These are phyloP conservation scores for Temnothorax longispinosus DNA, from an alignment of 1,140 invertebrate genomes.

Conservation along the genomic window DNA sequence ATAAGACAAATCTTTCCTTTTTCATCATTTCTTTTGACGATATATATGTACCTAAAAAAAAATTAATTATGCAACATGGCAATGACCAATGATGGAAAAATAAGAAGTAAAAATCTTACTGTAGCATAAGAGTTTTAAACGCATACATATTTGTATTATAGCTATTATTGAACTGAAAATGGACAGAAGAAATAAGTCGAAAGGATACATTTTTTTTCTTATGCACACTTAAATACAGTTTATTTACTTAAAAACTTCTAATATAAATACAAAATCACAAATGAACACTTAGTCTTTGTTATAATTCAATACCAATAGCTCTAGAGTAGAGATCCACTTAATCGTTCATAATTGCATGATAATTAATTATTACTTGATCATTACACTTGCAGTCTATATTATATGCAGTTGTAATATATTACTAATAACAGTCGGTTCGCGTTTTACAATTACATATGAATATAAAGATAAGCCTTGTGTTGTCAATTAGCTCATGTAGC, in stretches of 20 bases:
- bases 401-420: constrained; percentile 80
- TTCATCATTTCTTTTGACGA: neutral
- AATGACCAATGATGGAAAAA: neutral
- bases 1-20: constrained; percentile 5
- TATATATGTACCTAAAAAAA: neutral
- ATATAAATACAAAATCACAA: constrained; percentile 87
- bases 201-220: constrained; percentile 50
- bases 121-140: constrained; percentile 14
- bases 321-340: constrained; percentile 75
- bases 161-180: neutral
- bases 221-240: constrained; percentile 86
- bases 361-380: constrained; percentile 83
- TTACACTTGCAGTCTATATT: constrained; percentile 84
- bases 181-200: constrained; percentile 15
- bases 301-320: constrained; percentile 82
- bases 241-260: constrained; percentile 86
- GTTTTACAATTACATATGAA: constrained; percentile 79
- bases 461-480: constrained; percentile 80
- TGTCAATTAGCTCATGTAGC: constrained; percentile 77
- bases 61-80: neutral
- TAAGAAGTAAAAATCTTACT: constrained; percentile 3
- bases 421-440: constrained; percentile 79
- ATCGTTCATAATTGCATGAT: constrained; percentile 83
- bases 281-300: constrained; percentile 85
- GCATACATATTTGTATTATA: constrained; percentile 3